Conservation (phyloP, 2,888 invertebrate species). For the Synanthedon andrenaeformis region DNA sequence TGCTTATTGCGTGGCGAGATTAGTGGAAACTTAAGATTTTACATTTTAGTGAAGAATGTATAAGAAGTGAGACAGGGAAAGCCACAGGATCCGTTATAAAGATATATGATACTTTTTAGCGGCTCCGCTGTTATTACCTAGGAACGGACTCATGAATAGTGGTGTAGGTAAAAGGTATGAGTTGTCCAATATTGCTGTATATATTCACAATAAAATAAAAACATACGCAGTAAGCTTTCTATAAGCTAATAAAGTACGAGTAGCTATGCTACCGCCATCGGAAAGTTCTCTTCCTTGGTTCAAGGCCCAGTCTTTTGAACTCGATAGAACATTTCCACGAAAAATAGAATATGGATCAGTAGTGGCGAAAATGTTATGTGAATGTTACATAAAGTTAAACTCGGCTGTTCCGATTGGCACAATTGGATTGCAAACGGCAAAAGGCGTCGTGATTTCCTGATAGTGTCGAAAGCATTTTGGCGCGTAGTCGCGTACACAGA, state of each 20-base stretch:
- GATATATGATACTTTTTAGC: slow-evolving; percentile 69
- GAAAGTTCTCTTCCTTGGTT: no score
- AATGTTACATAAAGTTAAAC: no score
- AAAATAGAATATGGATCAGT: no score
- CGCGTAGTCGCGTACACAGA: slow-evolving; percentile 21
- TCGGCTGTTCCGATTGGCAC: neutral
- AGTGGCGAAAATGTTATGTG: no score
- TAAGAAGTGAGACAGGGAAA: slow-evolving; percentile 60
- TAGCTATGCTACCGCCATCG: no score
- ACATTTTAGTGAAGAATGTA: slow-evolving; percentile 66
- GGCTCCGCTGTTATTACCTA: slow-evolving; percentile 46
- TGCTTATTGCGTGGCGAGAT: slow-evolving; percentile 11
- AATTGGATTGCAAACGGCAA: slow-evolving; percentile 12
- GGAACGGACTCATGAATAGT: slow-evolving; percentile 40
- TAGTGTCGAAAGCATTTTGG: slow-evolving; percentile 55
- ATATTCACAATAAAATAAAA: neutral
- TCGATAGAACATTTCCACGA: no score
- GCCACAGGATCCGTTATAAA: slow-evolving; percentile 63
- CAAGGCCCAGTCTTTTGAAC: no score
- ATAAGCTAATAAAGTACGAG: no score
- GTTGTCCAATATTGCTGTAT: slow-evolving; percentile 3
- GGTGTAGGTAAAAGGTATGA: slow-evolving; percentile 11
- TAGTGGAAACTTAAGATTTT: slow-evolving; percentile 40
- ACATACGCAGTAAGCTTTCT: no score
- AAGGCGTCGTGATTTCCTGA: slow-evolving; percentile 36